Conservation (phyloP, 2,888 invertebrate genomes). For the Girardia tigrina region DNA sequence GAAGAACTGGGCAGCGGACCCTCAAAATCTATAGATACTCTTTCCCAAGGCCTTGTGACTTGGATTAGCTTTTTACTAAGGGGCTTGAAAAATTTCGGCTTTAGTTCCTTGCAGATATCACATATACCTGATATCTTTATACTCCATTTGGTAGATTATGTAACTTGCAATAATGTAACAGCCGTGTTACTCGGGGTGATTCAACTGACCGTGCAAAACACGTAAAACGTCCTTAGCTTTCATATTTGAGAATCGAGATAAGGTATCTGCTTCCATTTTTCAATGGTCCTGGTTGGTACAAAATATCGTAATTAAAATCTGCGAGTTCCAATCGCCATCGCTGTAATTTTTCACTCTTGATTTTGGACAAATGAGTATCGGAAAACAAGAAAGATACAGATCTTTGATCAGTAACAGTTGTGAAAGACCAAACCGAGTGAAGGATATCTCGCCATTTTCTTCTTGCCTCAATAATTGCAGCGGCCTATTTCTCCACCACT, state of each 20-base stretch:
- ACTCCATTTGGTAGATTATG: neutral
- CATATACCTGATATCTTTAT: neutral
- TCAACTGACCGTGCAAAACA: neutral
- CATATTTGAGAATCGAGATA: neutral
- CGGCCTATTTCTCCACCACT: neutral
- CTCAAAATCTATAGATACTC: neutral
- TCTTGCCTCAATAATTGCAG: neutral
- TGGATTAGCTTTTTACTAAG: neutral
- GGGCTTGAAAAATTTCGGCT: neutral
- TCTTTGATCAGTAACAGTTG: neutral
- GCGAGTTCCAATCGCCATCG: neutral
- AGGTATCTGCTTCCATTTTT: neutral
- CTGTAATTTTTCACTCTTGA: neutral
- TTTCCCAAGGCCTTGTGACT: neutral
- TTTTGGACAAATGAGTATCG: neutral
- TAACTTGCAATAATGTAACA: neutral
- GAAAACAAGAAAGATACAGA: neutral
- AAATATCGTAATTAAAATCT: neutral
- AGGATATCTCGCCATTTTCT: constrained; percentile 24
- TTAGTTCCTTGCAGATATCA: neutral
- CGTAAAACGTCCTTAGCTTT: neutral
- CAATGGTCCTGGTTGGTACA: neutral
- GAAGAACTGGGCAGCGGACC: neutral
- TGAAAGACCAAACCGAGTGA: constrained; percentile 3
- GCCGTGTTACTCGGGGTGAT: neutral